Base-by-base conservation (phyloP, 2,113 vertebrate species). In the Aramus guarauna region DNA sequence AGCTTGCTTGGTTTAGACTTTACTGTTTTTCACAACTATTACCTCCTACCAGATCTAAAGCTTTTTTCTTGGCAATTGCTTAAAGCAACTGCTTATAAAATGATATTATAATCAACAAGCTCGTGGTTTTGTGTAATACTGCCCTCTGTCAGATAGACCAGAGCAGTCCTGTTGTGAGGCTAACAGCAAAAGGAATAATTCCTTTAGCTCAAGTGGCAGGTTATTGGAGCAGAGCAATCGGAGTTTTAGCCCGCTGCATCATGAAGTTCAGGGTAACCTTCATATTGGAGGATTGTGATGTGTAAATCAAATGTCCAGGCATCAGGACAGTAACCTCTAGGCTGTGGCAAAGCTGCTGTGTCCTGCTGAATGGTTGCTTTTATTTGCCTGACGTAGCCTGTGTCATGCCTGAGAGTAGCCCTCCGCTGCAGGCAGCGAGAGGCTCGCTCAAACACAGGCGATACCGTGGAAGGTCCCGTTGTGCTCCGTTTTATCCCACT, bases 121-220 rank as follows among this genome's bases (percentile, higher is more conserved):
- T 84, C 32, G 12, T 60, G 78, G 23, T 48, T 94, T 79, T 95
- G 85, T 87, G 47, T 92, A 89, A 94, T 78, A 36, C 91, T 96
- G 92, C 95, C 94, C 91, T 95, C 95, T 95, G 68, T 71, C 88
- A 95, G 86, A 91, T 47, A 94, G 79, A 94, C 45, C 56, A 50
- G 47, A 67, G 39, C 48, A 89, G 36, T 93, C 73, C 68, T 78
- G 24, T 75, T 82, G 37, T 0, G 0, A 94, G 29, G 45, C 7
- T 15, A 75, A 58, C 34, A 48, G 64, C 32, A 76, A 67, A 90
- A 91, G 34, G 72, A 94, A 64, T 27, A 12, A 1, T 4, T 5
- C 36, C 73, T 84, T 90, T 64, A 78, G 52, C 16, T 84, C 11
- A 11, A 78, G 56, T 53, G 43, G 6, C 39, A 71, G n/a, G 11